These are phyloP conservation scores for Sciurus niger DNA, from an alignment of 2,113 vertebrate species.

Conservation along the genomic window DNA sequence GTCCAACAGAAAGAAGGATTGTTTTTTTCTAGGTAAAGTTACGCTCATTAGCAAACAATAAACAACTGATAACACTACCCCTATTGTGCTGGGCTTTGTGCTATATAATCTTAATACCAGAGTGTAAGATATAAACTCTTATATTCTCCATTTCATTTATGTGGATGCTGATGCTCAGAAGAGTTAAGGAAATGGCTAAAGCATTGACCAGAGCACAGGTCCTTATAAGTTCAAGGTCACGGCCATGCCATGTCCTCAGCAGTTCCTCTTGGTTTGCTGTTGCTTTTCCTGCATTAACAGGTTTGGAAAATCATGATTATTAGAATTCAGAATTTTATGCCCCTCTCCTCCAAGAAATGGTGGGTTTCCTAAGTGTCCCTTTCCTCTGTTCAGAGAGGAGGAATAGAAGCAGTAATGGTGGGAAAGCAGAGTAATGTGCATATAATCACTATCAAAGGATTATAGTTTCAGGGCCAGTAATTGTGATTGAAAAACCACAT, in stretches of 20 bases:
- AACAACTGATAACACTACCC: neutral
- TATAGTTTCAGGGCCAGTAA: neutral
- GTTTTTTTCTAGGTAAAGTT: neutral
- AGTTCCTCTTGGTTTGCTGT: neutral
- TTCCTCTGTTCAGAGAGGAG: neutral
- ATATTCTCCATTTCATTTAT: neutral
- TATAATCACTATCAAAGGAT: neutral
- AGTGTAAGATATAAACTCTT: neutral
- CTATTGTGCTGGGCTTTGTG: neutral
- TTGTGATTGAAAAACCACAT: neutral
- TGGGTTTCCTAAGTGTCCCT: constrained; percentile 1
- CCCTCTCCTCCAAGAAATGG: neutral
- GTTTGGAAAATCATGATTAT: neutral
- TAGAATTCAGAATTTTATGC: neutral
- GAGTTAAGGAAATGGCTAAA: neutral
- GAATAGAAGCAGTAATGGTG: neutral
- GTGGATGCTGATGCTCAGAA: neutral
- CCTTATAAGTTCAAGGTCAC: neutral
- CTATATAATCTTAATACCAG: neutral
- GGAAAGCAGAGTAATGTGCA: neutral
- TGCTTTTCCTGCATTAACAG: neutral
- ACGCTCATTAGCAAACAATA: neutral
- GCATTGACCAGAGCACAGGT: fast-evolving
- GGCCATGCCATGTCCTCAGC: no score
- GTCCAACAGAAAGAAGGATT: neutral